Base-by-base conservation (phyloP, 2,797 vertebrate species). In the Australoheros facetus region DNA sequence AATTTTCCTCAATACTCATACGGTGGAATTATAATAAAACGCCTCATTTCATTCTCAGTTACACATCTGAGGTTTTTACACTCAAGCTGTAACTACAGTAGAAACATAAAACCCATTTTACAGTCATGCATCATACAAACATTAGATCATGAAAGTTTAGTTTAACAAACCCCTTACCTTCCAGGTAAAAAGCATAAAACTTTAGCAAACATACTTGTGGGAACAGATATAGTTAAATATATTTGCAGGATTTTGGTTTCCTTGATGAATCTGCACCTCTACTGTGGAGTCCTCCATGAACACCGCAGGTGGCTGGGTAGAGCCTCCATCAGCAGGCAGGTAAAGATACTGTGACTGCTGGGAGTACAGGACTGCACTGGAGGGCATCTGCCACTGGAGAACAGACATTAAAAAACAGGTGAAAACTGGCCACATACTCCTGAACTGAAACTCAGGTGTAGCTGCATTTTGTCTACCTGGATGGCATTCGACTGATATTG, bases 341-440 rank as follows among this genome's bases (percentile, higher is more conserved):
- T 91, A 90, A 14, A 87, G 39, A 66, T 89, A 77, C n/a, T 93
- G 90, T 21, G 92, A 74, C 32, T 71, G 89, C 78, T 92, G 94
- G 3, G 91, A 12, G 75, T 79, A 92, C 45, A 88, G 5, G 4
- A 82, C 73, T 16, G 91, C 82, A 71, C 37, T 84, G 34, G 87
- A 81, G 56, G 86, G 70, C 3, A 88, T 54, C 26, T 78, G 78
- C 16, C 80, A 30, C 94, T 94, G 85, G 21, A 79, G 10, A 28
- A 69, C 34, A 77, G 12, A 66, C 42, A 64, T 1, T 30, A 2
- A 26, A 14, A 26, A 7, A 48, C 23, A 59, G 12, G 7, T 77
- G 1, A 80, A 37, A 26, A 72, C 54, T 51, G 17, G 45, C 64
- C 45, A 42, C 42, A 11, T 3, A 21, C 2, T 58, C 32, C 39